Percentiles rank a stretch among this genome's conserved stretches.
Evolutionary conservation across 1,140 invertebrate species (phyloP).

Genomic region (Copidosoma floridanum): DNA sequence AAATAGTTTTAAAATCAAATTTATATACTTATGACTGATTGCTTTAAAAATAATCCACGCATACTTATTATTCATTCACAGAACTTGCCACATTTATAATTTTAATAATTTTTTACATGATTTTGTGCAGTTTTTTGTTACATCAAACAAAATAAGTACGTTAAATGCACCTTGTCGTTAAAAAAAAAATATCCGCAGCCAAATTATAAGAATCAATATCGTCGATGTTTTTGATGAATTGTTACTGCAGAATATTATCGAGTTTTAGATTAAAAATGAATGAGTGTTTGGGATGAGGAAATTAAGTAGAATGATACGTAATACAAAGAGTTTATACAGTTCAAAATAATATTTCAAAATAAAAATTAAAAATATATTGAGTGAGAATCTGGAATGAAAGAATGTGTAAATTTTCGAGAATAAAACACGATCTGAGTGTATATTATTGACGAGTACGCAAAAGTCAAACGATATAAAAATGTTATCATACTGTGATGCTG

Average conservation of each 20-base stretch:
- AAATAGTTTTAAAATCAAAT: no score
- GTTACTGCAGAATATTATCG: conserved; percentile 49
- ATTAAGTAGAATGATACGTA: no score
- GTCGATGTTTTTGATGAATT: conserved; percentile 43
- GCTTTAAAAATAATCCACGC: background rate
- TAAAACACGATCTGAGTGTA: conserved; percentile 34
- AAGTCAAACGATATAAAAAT: conserved; percentile 48
- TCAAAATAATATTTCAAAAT: no score
- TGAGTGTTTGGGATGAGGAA: conserved; percentile 8
- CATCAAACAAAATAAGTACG: conserved; percentile 23
- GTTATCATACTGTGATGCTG: conserved; percentile 58
- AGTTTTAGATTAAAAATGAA: conserved; percentile 43
- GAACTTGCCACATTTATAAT: conserved; percentile 11
- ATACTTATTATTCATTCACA: conserved; percentile 1
- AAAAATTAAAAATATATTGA: no score
- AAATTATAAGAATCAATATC: no score
- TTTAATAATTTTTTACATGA: conserved; percentile 10
- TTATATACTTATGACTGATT: background rate
- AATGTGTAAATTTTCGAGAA: conserved; percentile 3
- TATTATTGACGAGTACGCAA: conserved; percentile 47
- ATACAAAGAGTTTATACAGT: no score
- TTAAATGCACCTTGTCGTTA: conserved; percentile 14
- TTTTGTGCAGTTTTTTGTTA: conserved; percentile 4
- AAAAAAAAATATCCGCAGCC: no score
- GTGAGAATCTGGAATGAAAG: no score